Evolutionary conservation across 1,140 invertebrate genomes (phyloP).

Genomic region (Drosophila arizonae): DNA sequence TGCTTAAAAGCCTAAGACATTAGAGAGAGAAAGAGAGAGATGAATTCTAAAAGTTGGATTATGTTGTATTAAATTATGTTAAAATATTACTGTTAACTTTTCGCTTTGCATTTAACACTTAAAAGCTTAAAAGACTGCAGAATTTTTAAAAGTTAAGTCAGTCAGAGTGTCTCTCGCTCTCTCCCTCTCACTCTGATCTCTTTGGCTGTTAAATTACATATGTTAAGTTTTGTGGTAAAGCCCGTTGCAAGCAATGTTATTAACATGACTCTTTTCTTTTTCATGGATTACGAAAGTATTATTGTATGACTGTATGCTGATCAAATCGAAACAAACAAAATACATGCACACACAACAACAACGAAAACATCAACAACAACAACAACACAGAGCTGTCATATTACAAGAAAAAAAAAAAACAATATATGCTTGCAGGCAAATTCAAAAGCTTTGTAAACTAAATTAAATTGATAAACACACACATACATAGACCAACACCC

Average conservation of each 20-base stretch:
- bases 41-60: not conserved
- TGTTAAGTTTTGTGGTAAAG: conserved; percentile 15
- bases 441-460: conserved; percentile 44
- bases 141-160: too few relatives aligned
- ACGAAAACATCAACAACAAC: conserved; percentile 2
- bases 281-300: conserved; percentile 58
- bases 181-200: conserved; percentile 4
- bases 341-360: conserved; percentile 16
- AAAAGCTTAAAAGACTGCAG: too few relatives aligned
- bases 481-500: conserved; percentile 8
- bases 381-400: not conserved
- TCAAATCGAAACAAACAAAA: conserved; percentile 46
- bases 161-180: not conserved
- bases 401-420: not conserved
- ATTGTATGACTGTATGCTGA: conserved; percentile 55
- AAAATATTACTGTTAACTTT: not conserved
- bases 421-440: conserved; percentile 4
- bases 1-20: conserved; percentile 9
- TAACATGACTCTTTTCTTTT: conserved; percentile 59
- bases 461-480: conserved; percentile 28
- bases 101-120: not conserved
- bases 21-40: not conserved
- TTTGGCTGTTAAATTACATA: conserved; percentile 7
- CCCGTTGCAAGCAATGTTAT: conserved; percentile 56
- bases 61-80: not conserved